Conservation (phyloP, 1,140 invertebrate genomes). For the Pseudomyrmex sp. region DNA sequence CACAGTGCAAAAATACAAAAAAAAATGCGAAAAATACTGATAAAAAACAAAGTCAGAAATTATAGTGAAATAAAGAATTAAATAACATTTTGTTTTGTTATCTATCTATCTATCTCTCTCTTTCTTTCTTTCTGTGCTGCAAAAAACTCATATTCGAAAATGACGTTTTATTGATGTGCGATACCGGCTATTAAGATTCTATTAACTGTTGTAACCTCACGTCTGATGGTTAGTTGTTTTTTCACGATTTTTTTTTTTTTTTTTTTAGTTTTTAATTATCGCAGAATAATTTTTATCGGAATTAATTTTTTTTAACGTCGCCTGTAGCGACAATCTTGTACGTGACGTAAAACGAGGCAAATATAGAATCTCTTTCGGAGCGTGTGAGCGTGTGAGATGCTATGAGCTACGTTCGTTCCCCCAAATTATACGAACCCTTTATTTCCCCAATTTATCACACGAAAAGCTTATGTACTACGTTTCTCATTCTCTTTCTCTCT, state of each 20-base stretch:
- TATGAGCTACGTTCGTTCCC: conserved; percentile 16
- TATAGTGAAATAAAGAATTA: conserved; percentile 24
- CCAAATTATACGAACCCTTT: conserved; percentile 1
- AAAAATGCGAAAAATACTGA: conserved; percentile 12
- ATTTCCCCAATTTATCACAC: conserved; percentile 67
- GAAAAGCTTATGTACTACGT: conserved; percentile 67
- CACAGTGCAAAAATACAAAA: conserved; percentile 5
- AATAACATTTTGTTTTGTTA: background rate
- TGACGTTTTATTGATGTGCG: background rate
- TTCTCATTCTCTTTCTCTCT: conserved; percentile 25
- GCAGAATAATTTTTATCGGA: background rate
- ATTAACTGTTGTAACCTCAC: background rate
- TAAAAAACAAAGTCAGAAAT: conserved; percentile 21
- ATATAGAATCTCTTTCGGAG: background rate
- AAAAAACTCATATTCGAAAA: no score
- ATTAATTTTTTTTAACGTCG: background rate
- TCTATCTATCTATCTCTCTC: background rate
- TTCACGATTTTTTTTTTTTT: no score
- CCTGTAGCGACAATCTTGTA: background rate
- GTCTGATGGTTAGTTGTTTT: conserved; percentile 24
- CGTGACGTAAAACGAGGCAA: background rate
- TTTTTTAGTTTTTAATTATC: background rate
- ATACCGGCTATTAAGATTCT: background rate
- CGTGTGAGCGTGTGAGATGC: conserved; percentile 51
- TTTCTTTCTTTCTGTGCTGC: background rate